Evolutionary conservation across 2,888 invertebrate species (phyloP), one percentile per base, ranked within the genome.

Genomic region (Parochlus steinenii): DNA sequence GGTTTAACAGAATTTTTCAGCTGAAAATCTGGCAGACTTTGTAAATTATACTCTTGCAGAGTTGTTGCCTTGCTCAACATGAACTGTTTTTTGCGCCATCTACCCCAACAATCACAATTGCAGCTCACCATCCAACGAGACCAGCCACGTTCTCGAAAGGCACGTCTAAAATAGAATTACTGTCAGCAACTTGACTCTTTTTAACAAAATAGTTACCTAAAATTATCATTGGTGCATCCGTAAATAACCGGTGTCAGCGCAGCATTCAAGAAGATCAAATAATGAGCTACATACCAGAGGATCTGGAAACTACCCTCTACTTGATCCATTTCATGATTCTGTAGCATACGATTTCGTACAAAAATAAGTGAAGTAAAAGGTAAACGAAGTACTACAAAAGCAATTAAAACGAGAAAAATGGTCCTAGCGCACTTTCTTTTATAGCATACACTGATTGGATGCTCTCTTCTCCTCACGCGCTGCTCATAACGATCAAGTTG

Each of bases 231-330:
- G 7, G 72, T 77, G 37, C 74, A 70, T 3, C 79, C 81, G 44
- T 81, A 82, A 39, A 83, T 74, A 1, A 82, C 53, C 0, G 83
- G 82, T 50, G 82, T 82, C 32, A 81, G 54, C 3, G 79, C 77
- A 4, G 76, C 72, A 52, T 78, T 80, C 3, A 72, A 46, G 44
- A 74, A 74, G 53, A 80, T 73, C 3, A 80, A 56, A 46, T 66
- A 76, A 46, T 74, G 74, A 0, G 79, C 71, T 2, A 62, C 54
- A 43, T 75, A 79, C 74, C 76, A 77, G 44, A 77, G 53, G 3
- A 61, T 54, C 33, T 63, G 61, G 47, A 67, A 75, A 10, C 58
- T 55, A 6, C 68, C 66, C 4, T 67, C 58, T 0, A 67, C 64
- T 43, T 62, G 53, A 51, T 68, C 64, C 6, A 65, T 61, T 17